These are phyloP conservation scores for Nymphicus hollandicus DNA, from an alignment of 2,113 vertebrate species.

Conservation along the genomic window DNA sequence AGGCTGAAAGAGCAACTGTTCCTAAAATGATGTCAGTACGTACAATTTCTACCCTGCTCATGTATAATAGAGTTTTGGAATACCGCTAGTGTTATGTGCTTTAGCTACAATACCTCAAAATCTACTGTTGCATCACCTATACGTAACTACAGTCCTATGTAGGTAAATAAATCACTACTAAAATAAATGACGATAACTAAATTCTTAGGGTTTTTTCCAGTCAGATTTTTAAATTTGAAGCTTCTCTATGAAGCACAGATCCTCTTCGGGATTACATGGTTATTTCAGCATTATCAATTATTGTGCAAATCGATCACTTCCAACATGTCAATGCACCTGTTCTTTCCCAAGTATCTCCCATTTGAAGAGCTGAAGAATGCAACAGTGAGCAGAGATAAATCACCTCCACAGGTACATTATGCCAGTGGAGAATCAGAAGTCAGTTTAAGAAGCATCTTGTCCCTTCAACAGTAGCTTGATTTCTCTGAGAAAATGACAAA, in stretches of 20 bases:
- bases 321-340: background rate
- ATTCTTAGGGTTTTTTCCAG: background rate
- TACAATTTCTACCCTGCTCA: rapidly evolving
- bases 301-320: background rate
- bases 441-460: background rate
- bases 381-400: background rate
- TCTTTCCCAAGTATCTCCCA: background rate
- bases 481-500: background rate
- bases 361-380: background rate
- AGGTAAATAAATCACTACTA: conserved; percentile 14
- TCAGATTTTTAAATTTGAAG: background rate
- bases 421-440: background rate
- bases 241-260: background rate
- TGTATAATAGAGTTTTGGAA: background rate
- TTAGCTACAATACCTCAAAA: conserved; percentile 42
- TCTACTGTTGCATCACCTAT: background rate
- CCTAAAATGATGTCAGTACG: background rate
- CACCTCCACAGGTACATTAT: background rate
- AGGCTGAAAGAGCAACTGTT: conserved; percentile 16
- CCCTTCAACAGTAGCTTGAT: background rate
- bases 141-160: background rate
- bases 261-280: background rate
- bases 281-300: background rate
- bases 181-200: background rate
- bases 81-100: background rate